Evolutionary conservation across 2,888 invertebrate species (phyloP).

Genomic region (Anticlea derivata): DNA sequence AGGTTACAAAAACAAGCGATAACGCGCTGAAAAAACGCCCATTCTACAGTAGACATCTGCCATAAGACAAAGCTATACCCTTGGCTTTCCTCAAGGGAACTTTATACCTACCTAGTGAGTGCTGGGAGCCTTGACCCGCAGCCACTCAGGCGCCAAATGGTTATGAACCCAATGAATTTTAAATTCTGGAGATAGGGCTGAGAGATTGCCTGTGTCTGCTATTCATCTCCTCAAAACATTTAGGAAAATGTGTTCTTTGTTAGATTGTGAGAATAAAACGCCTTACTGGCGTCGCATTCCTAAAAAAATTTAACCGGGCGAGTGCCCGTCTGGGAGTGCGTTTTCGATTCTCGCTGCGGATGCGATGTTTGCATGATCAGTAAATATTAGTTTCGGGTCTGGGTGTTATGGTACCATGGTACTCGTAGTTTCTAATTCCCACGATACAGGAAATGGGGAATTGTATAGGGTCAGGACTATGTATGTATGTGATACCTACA

Average conservation of each 20-base stretch:
- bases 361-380: too few relatives aligned
- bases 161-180: constrained; percentile 32
- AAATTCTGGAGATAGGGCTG: constrained; percentile 27
- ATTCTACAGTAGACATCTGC: neutral
- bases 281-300: too few relatives aligned
- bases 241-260: neutral
- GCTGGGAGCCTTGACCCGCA: constrained; percentile 9
- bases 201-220: constrained; percentile 7
- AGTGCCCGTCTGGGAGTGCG: too few relatives aligned
- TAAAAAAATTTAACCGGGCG: neutral
- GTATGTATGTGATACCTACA: too few relatives aligned
- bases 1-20: too few relatives aligned
- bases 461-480: too few relatives aligned
- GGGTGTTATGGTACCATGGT: too few relatives aligned
- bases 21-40: too few relatives aligned
- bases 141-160: constrained; percentile 20
- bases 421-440: too few relatives aligned
- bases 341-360: too few relatives aligned
- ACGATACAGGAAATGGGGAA: too few relatives aligned
- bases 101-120: neutral
- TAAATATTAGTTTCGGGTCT: too few relatives aligned
- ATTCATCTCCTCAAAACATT: neutral
- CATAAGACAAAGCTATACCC: constrained; percentile 3
- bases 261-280: neutral
- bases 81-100: constrained; percentile 1